Percentiles rank a stretch among this genome's conserved stretches.
Conservation (phyloP, 2,113 vertebrate genomes). For the Gila orcuttii region DNA sequence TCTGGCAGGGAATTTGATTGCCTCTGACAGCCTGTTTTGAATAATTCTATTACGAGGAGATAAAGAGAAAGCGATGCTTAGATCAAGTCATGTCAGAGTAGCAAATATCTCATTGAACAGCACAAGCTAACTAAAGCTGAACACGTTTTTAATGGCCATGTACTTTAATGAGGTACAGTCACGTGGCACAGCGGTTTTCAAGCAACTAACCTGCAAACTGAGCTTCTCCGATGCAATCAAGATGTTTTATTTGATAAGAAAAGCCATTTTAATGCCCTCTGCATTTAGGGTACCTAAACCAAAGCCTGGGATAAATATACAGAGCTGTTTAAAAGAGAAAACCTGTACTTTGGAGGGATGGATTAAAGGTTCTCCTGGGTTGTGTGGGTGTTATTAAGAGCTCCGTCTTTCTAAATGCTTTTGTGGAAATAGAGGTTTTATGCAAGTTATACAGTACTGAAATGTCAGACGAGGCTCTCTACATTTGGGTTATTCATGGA, state of each 20-base stretch:
- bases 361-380: not conserved
- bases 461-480: not conserved
- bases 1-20: conserved; percentile 68
- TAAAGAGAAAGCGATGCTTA: conserved; percentile 64
- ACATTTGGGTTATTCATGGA: not conserved
- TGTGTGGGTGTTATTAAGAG: conserved; percentile 23
- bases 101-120: conserved; percentile 59
- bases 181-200: not conserved
- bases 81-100: conserved; percentile 69
- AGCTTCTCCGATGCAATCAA: not conserved
- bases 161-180: not conserved
- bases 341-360: conserved; percentile 4
- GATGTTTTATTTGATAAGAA: not conserved
- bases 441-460: conserved; percentile 2
- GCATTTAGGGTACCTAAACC: not conserved
- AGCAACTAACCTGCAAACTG: conserved; percentile 2
- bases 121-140: conserved; percentile 18
- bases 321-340: conserved; percentile 1
- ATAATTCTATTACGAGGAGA: conserved; percentile 70
- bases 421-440: not conserved
- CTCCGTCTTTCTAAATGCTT: not conserved
- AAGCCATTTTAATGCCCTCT: not conserved
- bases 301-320: not conserved
- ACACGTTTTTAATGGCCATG: not conserved
- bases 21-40: conserved; percentile 74